These are phyloP conservation scores for Catocala sponsa DNA, from an alignment of 2,888 invertebrate genomes.

Conservation along the genomic window DNA sequence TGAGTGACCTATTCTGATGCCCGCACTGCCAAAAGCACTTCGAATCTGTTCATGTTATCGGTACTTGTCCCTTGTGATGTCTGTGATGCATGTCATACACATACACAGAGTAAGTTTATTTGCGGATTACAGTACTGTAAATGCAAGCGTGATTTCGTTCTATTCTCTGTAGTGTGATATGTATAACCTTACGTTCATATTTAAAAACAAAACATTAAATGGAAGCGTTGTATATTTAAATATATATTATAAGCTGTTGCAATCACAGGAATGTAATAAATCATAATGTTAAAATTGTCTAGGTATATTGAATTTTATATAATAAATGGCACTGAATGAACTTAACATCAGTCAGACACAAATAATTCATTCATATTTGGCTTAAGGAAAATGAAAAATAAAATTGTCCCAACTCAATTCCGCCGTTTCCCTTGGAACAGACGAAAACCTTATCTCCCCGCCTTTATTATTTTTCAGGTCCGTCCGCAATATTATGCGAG, in stretches of 20 bases:
- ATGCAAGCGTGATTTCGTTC: too few relatives aligned
- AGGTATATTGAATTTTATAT: constrained; percentile 50
- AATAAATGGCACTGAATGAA: constrained; percentile 59
- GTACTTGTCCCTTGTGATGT: too few relatives aligned
- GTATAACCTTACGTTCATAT: too few relatives aligned
- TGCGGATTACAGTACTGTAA: too few relatives aligned
- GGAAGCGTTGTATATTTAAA: too few relatives aligned
- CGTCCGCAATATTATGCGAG: constrained; percentile 83
- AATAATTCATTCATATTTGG: constrained; percentile 70
- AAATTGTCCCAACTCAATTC: constrained; percentile 78
- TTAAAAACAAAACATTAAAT: too few relatives aligned
- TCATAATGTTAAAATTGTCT: constrained; percentile 9
- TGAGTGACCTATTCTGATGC: too few relatives aligned
- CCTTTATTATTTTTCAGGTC: constrained; percentile 84
- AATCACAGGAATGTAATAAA: constrained; percentile 1
- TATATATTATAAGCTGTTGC: background rate
- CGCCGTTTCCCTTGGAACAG: constrained; percentile 70
- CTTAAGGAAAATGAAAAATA: constrained; percentile 78
- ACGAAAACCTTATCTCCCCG: constrained; percentile 78
- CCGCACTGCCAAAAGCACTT: too few relatives aligned
- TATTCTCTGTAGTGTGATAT: too few relatives aligned
- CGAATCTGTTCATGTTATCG: too few relatives aligned
- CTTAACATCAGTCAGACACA: constrained; percentile 62
- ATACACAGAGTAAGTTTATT: too few relatives aligned
- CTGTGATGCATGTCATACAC: too few relatives aligned